Conservation (phyloP, 2,113 vertebrate genomes). For the Acrocephalus kingi region DNA sequence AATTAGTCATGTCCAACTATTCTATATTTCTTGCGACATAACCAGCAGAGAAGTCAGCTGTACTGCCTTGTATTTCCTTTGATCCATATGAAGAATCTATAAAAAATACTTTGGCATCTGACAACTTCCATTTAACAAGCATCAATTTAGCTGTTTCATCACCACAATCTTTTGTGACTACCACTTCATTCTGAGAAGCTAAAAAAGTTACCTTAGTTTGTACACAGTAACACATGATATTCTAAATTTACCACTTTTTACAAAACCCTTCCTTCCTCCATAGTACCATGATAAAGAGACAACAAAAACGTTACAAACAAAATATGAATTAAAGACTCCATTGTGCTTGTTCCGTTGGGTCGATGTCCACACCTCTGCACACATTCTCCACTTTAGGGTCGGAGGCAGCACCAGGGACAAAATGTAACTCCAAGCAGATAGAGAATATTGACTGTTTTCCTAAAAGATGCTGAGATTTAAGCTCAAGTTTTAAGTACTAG, state of each 20-base stretch:
- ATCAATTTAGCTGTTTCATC: background rate
- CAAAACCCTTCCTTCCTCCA: background rate
- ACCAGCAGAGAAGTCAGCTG: background rate
- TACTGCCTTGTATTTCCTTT: background rate
- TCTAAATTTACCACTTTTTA: background rate
- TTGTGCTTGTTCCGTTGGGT: background rate
- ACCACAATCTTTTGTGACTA: background rate
- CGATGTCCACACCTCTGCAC: background rate
- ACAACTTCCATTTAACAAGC: background rate
- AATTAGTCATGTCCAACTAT: background rate
- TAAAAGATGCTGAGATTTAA: background rate
- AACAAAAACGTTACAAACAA: background rate
- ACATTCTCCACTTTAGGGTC: background rate
- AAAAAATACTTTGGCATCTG: background rate
- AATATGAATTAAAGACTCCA: background rate
- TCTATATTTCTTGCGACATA: background rate
- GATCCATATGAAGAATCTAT: background rate
- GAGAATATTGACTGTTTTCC: background rate
- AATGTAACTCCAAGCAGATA: fast-evolving
- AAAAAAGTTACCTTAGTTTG: background rate
- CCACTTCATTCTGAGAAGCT: background rate
- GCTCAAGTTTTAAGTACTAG: background rate
- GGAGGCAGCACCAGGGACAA: background rate
- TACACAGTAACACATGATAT: background rate
- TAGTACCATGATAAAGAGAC: background rate